Evolutionary conservation across 2,888 invertebrate species (phyloP), one percentile per base, ranked within the genome.

Genomic region (Philereme transversata): DNA sequence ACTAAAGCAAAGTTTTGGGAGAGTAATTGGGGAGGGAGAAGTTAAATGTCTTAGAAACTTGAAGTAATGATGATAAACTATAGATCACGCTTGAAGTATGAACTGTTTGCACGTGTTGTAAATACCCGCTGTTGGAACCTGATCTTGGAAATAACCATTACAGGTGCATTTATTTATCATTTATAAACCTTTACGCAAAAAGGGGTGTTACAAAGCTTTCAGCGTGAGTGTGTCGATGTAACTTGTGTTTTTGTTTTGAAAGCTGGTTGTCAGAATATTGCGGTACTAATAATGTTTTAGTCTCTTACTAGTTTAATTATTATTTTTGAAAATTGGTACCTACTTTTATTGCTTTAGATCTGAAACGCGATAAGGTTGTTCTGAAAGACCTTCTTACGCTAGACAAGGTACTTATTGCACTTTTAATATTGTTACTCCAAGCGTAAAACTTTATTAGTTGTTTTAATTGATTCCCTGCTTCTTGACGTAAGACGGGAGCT

Each of bases 381-480:
- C 22, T 2, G 22, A 22, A 3, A 22, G 22, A 22, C 22, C 22
- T 22, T 40, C 40, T 6, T 8, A 40, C 40, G 6, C 40, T 40
- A 38, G 5, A 38, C 36, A 6, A 38, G 7, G 36, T 4, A 1
- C 5, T 38, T 40, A 22, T 2, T 22, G 22, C 22, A 22, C 22
- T 22, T 22, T 22, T 22, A 22, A 22, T 22, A 7, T 22, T 55
- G 5, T 56, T 49, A 56, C 59, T 59, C 59, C n/a, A n/a, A 58
- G 61, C 9, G 4, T 36, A 51, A 10, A 62, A 63, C 76, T 84
- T 81, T 79, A 82, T 81, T 81, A 81, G 79, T 85, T 86, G 87
- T 87, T 88, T 86, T 88, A 87, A 88, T 88, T 87, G 84, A 78
- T 83, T 82, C 76, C 63, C 74, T 79, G 79, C 82, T 81, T 72